phyloP scores from a whole-genome alignment of 2,113 vertebrate genomes.

The Oophaga pumilio region DNA sequence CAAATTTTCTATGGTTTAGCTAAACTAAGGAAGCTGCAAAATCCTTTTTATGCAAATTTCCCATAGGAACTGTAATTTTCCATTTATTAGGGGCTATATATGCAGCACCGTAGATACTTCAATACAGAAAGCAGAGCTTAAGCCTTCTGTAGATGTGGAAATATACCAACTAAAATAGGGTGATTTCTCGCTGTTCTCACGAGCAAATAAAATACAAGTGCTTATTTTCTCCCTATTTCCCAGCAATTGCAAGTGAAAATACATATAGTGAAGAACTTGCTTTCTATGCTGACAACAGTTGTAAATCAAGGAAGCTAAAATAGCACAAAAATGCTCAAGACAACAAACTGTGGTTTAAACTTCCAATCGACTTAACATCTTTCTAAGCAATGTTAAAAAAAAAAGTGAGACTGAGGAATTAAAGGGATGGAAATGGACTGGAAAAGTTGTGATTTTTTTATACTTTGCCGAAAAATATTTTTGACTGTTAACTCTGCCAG shows the following conservation, averaged over 20 bases:
- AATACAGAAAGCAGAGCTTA: not conserved
- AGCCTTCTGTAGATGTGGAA: not conserved
- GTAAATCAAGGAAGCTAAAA: conserved; percentile 30
- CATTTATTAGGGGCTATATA: not conserved
- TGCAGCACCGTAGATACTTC: not conserved
- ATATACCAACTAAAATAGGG: not conserved
- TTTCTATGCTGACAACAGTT: conserved; percentile 4
- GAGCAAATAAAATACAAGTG: not conserved
- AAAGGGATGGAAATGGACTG: no score
- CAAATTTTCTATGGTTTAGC: not conserved
- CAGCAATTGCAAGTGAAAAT: conserved; percentile 12
- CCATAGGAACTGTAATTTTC: not conserved
- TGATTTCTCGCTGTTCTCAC: not conserved
- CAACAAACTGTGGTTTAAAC: conserved; percentile 44
- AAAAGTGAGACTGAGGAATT: not conserved
- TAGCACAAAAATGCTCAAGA: conserved; percentile 47
- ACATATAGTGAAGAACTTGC: not conserved
- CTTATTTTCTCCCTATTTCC: conserved; percentile 19
- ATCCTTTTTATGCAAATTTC: not conserved
- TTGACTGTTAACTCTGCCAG: no score
- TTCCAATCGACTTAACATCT: not conserved
- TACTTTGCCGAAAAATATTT: no score
- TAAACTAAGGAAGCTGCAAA: not conserved
- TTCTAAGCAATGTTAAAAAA: not conserved
- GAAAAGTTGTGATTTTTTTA: no score